Evolutionary conservation across 1,140 invertebrate genomes (phyloP), one percentile per base, ranked within the genome.

Genomic region (Gonioctena quinquepunctata): DNA sequence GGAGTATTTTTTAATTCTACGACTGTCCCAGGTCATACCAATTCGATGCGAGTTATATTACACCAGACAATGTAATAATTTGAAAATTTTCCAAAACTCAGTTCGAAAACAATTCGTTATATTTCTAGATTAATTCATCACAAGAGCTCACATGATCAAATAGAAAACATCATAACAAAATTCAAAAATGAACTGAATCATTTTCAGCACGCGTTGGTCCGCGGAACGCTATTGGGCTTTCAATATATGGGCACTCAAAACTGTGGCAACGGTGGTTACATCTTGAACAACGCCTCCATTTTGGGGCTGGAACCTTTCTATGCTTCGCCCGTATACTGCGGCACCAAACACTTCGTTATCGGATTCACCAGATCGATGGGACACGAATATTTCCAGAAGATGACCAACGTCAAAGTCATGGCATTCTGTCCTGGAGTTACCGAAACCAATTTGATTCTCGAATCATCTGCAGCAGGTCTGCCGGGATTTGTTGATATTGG

Each of bases 321-420:
- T 18, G 81, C 82, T 22, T 74, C 79, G 54, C 86, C 86, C 0
- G 73, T 85, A 16, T 87, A 87, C 74, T 75, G 77, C 1, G 86
- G 82, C 5, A 85, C 86, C 1, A 88, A 87, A 72, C 84, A 87
- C 72, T 85, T 85, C 3, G 82, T 87, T 2, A 73, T 88, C 19
- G 87, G 86, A 23, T 79, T 87, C 27, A 87, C 81, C 13, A 57
- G 68, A 27, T 75, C 73, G 2, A 72, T 85, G n/a, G 84, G 83
- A n/a, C 76, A 69, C 7, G 63, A 75, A 2, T 77, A 74, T 16
- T 73, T 78, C 71, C 27, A 81, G 22, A 74, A 85, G 11, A 78
- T 77, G 26, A 85, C 84, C 6, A 83, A 83, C 1, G 81, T 86
- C 2, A 80, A 82, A 69, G 80, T 86, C 21, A 61, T 85, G 18